These are phyloP conservation scores for Copidosoma aretas DNA, from an alignment of 2,888 invertebrate genomes.

Conservation along the genomic window DNA sequence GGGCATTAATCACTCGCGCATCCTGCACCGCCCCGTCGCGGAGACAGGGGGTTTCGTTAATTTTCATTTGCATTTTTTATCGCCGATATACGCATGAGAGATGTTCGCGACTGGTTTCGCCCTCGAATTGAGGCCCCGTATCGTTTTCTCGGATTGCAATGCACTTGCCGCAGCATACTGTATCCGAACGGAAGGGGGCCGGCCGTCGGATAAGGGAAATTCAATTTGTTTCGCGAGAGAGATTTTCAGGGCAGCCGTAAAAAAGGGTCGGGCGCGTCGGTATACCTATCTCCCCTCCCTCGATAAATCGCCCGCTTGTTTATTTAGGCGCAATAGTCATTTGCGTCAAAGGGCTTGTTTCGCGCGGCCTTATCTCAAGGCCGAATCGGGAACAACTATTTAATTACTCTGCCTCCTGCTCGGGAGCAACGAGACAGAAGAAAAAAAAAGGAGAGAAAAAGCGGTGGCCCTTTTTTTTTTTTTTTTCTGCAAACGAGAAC, in stretches of 20 bases:
- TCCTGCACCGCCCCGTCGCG: too few species aligned
- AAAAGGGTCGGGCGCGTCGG: neutral
- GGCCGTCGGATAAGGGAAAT: neutral
- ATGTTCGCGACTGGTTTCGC: too few species aligned
- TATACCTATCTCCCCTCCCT: neutral
- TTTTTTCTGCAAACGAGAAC: too few species aligned
- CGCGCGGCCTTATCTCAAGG: neutral
- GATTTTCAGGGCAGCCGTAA: neutral
- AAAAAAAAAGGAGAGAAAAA: neutral
- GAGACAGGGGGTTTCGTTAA: neutral
- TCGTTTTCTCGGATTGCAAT: too few species aligned
- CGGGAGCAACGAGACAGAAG: neutral
- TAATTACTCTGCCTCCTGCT: neutral
- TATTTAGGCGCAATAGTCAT: neutral
- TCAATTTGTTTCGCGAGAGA: neutral
- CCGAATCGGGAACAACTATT: neutral
- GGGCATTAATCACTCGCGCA: neutral
- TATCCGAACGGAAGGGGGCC: neutral
- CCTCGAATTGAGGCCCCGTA: neutral
- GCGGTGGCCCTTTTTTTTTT: neutral
- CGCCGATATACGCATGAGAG: neutral
- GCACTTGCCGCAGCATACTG: too few species aligned
- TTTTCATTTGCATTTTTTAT: neutral
- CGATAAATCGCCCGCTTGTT: neutral
- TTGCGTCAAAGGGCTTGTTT: neutral